Evolutionary conservation across 2,888 invertebrate species (phyloP).

Genomic region (Malthinus seriepunctatus): DNA sequence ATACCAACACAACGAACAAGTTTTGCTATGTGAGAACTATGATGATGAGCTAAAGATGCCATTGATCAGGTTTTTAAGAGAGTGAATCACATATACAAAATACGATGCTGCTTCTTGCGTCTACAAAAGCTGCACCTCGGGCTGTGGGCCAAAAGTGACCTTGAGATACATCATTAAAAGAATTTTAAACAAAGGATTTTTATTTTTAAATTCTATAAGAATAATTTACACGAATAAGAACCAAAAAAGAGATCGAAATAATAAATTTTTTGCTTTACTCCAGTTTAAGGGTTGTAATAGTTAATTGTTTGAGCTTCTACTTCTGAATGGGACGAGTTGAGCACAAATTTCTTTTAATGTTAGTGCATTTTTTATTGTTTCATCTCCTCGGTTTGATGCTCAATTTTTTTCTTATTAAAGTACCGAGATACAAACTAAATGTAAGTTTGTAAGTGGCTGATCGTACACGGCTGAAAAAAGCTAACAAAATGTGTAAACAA

Average conservation of each 20-base stretch:
- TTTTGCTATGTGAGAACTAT: slow-evolving; percentile 21
- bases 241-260: not conserved
- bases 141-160: slow-evolving; percentile 52
- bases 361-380: too few species aligned
- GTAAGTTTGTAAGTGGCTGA: not conserved
- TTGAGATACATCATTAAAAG: slow-evolving; percentile 46
- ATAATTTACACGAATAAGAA: not conserved
- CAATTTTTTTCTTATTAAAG: too few species aligned
- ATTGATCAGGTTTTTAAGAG: slow-evolving; percentile 31
- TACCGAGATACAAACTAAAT: not conserved
- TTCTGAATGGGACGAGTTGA: too few species aligned
- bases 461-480: slow-evolving; percentile 7
- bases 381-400: too few species aligned
- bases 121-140: slow-evolving; percentile 38
- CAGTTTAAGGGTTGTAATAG: too few species aligned
- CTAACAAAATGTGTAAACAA: slow-evolving; percentile 27
- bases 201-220: slow-evolving; percentile 12
- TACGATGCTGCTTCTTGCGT: slow-evolving; percentile 17
- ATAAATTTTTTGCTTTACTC: not conserved
- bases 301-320: too few species aligned
- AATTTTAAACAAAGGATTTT: slow-evolving; percentile 42
- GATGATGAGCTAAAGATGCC: slow-evolving; percentile 24
- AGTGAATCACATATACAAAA: slow-evolving; percentile 24
- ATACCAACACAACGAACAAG: slow-evolving; percentile 19
- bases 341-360: too few species aligned